Evolutionary conservation across 23 tunicate genomes (phyloP).

Genomic region (Oikopleura dioica): DNA sequence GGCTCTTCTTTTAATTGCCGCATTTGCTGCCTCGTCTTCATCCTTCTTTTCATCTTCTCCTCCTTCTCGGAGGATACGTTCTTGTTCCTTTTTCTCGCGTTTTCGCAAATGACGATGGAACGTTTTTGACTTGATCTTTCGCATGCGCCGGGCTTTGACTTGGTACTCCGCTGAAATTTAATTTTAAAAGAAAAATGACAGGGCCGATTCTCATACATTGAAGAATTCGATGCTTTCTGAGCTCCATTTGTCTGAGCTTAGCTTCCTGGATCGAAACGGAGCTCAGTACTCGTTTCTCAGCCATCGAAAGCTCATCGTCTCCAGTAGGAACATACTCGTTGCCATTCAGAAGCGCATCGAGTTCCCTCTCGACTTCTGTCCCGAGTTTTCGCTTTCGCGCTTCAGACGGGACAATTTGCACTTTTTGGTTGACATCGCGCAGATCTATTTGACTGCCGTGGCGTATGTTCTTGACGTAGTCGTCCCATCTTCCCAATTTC

Average conservation of each 20-base stretch:
- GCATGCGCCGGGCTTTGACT: neutral
- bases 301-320: neutral
- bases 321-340: neutral
- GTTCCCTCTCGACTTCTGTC: neutral
- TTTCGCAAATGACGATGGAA: slow-evolving; percentile 6
- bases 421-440: neutral
- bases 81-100: neutral
- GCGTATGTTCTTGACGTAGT: neutral
- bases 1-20: neutral
- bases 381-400: neutral
- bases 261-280: slow-evolving; percentile 1
- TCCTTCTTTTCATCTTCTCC: neutral
- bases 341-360: neutral
- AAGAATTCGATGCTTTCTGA: neutral
- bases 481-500: neutral
- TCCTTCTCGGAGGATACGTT: neutral
- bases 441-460: neutral
- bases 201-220: neutral
- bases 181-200: neutral
- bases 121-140: slow-evolving; percentile 5
- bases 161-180: neutral
- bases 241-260: neutral
- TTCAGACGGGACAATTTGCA: neutral
- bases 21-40: neutral
- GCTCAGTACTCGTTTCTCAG: neutral